Percentiles rank a stretch among this genome's conserved stretches.
Conservation (phyloP, 2,113 vertebrate species). For the Eudyptes chrysolophus region DNA sequence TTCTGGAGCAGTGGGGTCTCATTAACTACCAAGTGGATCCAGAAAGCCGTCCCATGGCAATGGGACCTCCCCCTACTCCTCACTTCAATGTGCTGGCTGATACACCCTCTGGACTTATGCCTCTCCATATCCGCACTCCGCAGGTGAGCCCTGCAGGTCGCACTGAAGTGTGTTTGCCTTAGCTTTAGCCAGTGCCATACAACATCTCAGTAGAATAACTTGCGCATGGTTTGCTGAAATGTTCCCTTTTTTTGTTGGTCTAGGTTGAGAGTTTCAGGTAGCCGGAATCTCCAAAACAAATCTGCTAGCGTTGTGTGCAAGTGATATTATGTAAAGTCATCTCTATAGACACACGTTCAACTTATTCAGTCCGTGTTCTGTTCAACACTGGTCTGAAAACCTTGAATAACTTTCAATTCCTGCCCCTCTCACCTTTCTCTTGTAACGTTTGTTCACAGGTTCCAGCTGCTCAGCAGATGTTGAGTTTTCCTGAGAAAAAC, state of each 20-base stretch:
- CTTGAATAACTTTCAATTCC: fast-evolving
- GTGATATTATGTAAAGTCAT: no score
- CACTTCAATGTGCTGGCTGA: constrained; percentile 96
- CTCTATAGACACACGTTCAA: fast-evolving
- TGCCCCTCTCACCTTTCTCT: background rate
- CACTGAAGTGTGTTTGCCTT: fast-evolving
- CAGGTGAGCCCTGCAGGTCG: constrained; percentile 73
- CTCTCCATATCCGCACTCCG: constrained; percentile 89
- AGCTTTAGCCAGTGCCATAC: fast-evolving
- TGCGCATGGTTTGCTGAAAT: fast-evolving
- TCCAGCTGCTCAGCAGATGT: constrained; percentile 91
- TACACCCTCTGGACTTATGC: constrained; percentile 93
- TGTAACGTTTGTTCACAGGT: constrained; percentile 70
- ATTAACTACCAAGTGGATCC: constrained; percentile 98
- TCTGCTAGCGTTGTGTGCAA: background rate
- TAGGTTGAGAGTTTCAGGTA: background rate
- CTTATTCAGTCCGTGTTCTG: background rate
- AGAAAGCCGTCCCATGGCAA: constrained; percentile 92
- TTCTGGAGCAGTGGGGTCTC: constrained; percentile 98
- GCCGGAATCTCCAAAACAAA: background rate
- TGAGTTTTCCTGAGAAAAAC: constrained; percentile 90
- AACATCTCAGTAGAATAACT: fast-evolving
- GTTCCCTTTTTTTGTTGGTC: background rate
- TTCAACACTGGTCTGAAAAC: background rate
- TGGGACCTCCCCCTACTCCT: constrained; percentile 95